Evolutionary conservation across 2,888 invertebrate genomes (phyloP), one percentile per base, ranked within the genome.

Genomic region (Drosophila siamana): DNA sequence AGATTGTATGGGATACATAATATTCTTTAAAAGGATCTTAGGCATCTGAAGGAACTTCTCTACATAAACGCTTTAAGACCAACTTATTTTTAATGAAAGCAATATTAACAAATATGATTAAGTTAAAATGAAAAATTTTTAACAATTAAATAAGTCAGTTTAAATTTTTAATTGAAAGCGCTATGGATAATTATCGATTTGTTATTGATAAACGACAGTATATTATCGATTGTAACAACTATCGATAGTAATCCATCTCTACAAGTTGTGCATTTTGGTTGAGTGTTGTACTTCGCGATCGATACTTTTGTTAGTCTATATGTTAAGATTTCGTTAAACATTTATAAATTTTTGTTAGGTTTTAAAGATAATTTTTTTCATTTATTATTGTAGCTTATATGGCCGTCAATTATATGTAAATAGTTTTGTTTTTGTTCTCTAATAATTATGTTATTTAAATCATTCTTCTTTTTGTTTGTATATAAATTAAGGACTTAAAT

Each of bases 401-500:
- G 90, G 90, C 90, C 88, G 88, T 90, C 90, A 89, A 90, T 86
- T 89, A 89, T 77, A 80, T 84, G 84, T 88, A 88, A 80, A 78
- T 76, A 78, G 80, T 80, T 85, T 84, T 76, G 69, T 78, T 75
- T 67, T 75, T 33, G 33, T 33, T 81, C 64, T 74, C 85, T 82
- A 82, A 84, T 86, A 86, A 69, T 73, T 83, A 74, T 83, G 84
- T 86, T 81, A 81, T 81, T 81, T 81, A 81, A 81, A 81, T 81
- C 87, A 82, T 88, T 88, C 80, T 87, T 88, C 65, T 69, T 76
- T 80, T 87, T 86, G 75, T 82, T 90, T 91, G 89, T 91, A 91
- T 90, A 91, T 91, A 91, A 91, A 91, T 91, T 90, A 91, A 89
- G 89, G 90, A 89, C 90, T 91, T 91, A 91, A 91, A 90, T 78